A percentile compares a stretch with the other conserved stretches of the same genome.
Evolutionary conservation across 2,113 vertebrate genomes (phyloP).

Genomic region (Lepus timidus): DNA sequence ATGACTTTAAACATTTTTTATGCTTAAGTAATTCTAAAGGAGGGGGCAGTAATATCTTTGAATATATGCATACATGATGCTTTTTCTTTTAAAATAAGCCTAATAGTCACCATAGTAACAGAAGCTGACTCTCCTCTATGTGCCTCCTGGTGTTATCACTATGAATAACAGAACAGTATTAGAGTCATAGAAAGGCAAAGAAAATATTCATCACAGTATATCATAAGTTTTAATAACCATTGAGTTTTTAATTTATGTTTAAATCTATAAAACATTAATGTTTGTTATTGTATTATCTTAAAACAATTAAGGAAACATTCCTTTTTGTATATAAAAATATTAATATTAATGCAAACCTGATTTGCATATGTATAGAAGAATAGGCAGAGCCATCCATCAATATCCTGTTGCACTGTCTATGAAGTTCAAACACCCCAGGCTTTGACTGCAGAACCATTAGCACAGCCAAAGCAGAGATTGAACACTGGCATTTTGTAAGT

Average conservation of each 20-base stretch:
- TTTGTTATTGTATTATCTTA: constrained; percentile 13
- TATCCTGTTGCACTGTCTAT: background rate
- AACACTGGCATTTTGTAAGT: background rate
- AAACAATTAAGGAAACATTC: constrained; percentile 37
- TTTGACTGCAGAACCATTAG: background rate
- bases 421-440: background rate
- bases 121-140: constrained; percentile 14
- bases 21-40: background rate
- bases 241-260: constrained; percentile 54
- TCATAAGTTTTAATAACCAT: constrained; percentile 38
- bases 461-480: background rate
- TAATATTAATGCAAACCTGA: constrained; percentile 57
- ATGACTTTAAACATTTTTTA: background rate
- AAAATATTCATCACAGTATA: background rate
- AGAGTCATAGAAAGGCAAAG: constrained; percentile 13
- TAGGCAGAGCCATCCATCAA: constrained; percentile 42
- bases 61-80: background rate
- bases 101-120: constrained; percentile 66
- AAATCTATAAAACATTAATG: constrained; percentile 57
- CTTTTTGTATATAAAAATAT: constrained; percentile 49
- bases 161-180: constrained; percentile 49
- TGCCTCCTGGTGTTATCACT: constrained; percentile 57
- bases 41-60: background rate
- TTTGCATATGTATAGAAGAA: constrained; percentile 70
- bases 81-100: constrained; percentile 35